These are phyloP conservation scores for Accipiter cooperii DNA, from an alignment of 2,113 vertebrate species.

Conservation along the genomic window DNA sequence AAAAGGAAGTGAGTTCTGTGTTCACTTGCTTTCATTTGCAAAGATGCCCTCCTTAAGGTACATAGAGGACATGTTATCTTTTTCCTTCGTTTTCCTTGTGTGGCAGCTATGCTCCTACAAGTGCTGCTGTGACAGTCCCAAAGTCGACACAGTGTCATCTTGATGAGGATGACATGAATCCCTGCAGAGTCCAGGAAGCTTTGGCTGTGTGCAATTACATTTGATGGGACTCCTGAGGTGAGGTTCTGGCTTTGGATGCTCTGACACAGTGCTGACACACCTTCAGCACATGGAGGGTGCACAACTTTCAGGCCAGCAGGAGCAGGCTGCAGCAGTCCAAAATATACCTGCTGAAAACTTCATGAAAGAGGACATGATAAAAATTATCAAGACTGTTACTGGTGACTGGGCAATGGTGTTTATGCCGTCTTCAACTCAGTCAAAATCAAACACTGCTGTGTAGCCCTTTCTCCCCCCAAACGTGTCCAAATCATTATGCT, in stretches of 20 bases:
- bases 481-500: background rate
- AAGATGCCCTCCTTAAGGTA: background rate
- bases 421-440: background rate
- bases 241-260: background rate
- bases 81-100: background rate
- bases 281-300: background rate
- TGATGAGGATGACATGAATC: slow-evolving; percentile 18
- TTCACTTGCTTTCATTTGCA: background rate
- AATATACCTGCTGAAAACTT: background rate
- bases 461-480: background rate
- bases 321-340: background rate
- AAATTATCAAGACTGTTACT: background rate
- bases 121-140: background rate
- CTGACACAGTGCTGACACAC: background rate
- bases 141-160: slow-evolving; percentile 16
- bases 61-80: background rate
- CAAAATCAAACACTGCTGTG: background rate
- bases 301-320: background rate
- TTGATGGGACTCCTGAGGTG: slow-evolving; percentile 14
- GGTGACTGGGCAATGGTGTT: background rate
- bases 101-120: background rate
- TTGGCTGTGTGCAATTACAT: background rate
- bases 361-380: background rate
- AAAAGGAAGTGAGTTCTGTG: background rate
- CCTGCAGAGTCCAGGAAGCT: slow-evolving; percentile 17